A percentile compares a stretch with the other conserved stretches of the same genome.
Evolutionary conservation across 92 coral and sea anemone genomes (phyloP).

Genomic region (Actinernus sp.): DNA sequence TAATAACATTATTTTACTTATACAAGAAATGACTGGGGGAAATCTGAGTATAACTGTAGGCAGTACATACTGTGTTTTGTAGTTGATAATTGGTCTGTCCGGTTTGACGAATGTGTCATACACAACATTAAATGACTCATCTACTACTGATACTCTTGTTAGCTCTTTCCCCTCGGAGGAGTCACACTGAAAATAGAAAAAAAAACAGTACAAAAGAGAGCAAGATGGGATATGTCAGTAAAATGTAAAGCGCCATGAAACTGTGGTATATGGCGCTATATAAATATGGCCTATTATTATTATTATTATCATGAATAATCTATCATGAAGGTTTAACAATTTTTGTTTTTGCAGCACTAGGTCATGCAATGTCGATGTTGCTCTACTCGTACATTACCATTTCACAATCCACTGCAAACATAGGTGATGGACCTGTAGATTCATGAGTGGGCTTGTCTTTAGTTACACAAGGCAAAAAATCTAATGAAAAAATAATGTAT

Average conservation of each 20-base stretch:
- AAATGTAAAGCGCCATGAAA: too few relatives aligned
- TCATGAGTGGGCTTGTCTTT: background rate
- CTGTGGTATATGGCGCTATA: too few relatives aligned
- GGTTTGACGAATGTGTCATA: conserved; percentile 94
- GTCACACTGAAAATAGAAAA: conserved; percentile 78
- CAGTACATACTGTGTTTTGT: conserved; percentile 72
- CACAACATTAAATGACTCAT: conserved; percentile 64
- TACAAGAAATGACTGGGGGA: background rate
- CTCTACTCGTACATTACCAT: conserved; percentile 59
- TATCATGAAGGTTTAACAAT: too few relatives aligned
- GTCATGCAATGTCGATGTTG: background rate
- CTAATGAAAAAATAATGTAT: background rate
- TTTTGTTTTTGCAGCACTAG: too few relatives aligned
- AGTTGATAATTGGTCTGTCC: conserved; percentile 73
- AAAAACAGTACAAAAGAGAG: background rate
- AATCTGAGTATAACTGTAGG: background rate
- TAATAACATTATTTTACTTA: background rate
- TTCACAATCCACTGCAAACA: conserved; percentile 96
- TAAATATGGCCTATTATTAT: too few relatives aligned
- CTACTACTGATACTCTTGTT: conserved; percentile 88
- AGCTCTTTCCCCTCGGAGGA: conserved; percentile 81
- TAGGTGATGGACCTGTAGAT: conserved; percentile 36
- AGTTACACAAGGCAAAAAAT: conserved; percentile 11
- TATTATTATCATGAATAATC: background rate
- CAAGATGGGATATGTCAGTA: background rate